Evolutionary conservation across 2,888 invertebrate genomes (phyloP), one percentile per base, ranked within the genome.

Genomic region (Podotricha telesiphe): DNA sequence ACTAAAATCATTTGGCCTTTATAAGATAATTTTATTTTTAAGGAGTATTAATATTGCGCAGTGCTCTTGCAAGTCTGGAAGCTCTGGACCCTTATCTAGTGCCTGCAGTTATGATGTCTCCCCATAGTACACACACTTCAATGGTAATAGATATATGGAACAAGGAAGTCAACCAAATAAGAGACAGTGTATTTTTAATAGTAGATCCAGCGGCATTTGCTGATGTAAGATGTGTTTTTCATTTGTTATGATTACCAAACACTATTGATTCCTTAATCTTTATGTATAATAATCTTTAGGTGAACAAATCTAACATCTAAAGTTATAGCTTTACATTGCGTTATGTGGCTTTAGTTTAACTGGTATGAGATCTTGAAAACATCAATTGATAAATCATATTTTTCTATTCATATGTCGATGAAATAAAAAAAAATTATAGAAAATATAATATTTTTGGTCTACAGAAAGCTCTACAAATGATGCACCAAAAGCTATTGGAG

Each of bases 171-270:
- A 82, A 85, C 45, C 90, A 90, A 56, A 93, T 96, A 64, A 93
- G 94, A 72, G 87, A 93, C 68, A 89, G 91, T 53, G 94, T 96
- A 48, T 95, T 95, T 84, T 82, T 94, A 56, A 95, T 96, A 69
- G 95, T 96, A 6, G 96, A 96, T 82, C 95, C 96, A 0, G 91
- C 94, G 65, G 95, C 95, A 37, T 96, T 95, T 83, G 94, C 94
- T 75, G 94, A 95, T 87, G 96, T 96, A 78, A 77, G 70, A 20
- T n/a, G n/a, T n/a, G n/a, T n/a, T n/a, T 28, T 28, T 28, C 28
- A 4, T 28, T 28, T 28, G 28, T 4, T 4, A 28, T 28, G 6
- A 6, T 28, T 28, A n/a, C n/a, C n/a, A n/a, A n/a, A n/a, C n/a
- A n/a, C n/a, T n/a, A n/a, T n/a, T n/a, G n/a, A n/a, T n/a, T n/a